phyloP scores from a whole-genome alignment of 2,888 invertebrate genomes.

The Eudemis profundana region DNA sequence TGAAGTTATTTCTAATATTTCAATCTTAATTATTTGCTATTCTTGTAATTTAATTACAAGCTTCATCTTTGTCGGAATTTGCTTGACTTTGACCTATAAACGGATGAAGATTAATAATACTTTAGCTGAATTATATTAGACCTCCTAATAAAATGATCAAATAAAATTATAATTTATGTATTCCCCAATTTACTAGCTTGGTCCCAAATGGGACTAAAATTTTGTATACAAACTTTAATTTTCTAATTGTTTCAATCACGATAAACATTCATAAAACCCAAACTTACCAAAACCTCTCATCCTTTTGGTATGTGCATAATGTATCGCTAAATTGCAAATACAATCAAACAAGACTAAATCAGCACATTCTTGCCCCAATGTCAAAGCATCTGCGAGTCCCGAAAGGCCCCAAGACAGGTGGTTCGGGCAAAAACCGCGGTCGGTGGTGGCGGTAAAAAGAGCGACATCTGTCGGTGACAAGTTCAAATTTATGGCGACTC shows the following conservation, averaged over 20 bases:
- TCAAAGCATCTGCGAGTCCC: not conserved
- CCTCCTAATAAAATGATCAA: not conserved
- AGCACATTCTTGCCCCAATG: not conserved
- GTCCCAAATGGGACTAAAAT: too few relatives aligned
- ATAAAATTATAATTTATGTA: too few relatives aligned
- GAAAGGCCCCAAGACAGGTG: slow-evolving; percentile 53
- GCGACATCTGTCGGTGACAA: slow-evolving; percentile 78
- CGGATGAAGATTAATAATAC: too few relatives aligned
- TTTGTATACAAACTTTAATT: too few relatives aligned
- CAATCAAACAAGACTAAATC: slow-evolving; percentile 13
- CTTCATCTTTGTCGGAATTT: too few relatives aligned
- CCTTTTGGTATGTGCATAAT: too few relatives aligned
- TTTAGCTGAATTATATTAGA: not conserved
- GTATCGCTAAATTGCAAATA: not conserved
- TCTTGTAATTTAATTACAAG: too few relatives aligned
- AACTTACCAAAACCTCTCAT: not conserved
- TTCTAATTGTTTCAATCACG: too few relatives aligned
- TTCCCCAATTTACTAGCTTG: too few relatives aligned
- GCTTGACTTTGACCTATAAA: too few relatives aligned
- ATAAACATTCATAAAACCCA: not conserved
- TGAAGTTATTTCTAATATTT: not conserved
- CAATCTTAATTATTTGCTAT: not conserved
- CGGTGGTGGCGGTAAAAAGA: slow-evolving; percentile 76
- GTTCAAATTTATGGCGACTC: slow-evolving; percentile 71
- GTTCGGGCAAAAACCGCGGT: slow-evolving; percentile 63